A percentile compares a stretch with the other conserved stretches of the same genome.
These are phyloP conservation scores for Acanthisitta chloris DNA, from an alignment of 2,113 vertebrate species.

Conservation along the genomic window DNA sequence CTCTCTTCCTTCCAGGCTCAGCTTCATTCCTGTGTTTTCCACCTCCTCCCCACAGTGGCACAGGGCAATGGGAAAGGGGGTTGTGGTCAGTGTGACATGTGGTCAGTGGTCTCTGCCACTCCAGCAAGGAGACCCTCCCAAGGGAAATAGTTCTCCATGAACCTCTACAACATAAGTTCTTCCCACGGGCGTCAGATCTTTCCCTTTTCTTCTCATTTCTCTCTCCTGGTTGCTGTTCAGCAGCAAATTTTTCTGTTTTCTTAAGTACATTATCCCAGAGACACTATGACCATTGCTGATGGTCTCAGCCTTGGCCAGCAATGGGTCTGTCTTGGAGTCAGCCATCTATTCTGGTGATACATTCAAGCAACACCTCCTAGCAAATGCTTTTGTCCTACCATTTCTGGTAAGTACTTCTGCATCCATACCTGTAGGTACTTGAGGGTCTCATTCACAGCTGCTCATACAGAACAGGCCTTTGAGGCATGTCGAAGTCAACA, in stretches of 20 bases:
- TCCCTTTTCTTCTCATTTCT: background rate
- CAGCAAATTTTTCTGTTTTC: background rate
- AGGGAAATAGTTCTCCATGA: background rate
- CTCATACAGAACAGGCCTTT: background rate
- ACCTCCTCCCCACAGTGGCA: background rate
- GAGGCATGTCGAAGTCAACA: background rate
- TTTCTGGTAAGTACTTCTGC: background rate
- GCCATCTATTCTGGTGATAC: background rate
- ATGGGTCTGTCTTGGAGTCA: background rate
- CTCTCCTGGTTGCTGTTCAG: background rate
- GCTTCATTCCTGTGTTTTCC: background rate
- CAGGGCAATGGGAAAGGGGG: background rate
- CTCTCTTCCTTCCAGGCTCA: background rate
- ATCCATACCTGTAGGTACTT: background rate
- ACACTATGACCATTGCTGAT: background rate
- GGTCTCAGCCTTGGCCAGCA: background rate
- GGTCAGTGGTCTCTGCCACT: background rate
- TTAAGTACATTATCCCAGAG: background rate
- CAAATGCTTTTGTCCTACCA: background rate
- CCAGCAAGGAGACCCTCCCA: accelerated
- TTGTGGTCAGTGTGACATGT: background rate
- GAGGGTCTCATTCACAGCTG: background rate
- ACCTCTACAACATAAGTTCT: background rate
- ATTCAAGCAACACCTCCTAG: background rate
- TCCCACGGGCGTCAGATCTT: background rate